Conservation (phyloP, 2,113 vertebrate species). For the Nothobranchius kuhntae region DNA sequence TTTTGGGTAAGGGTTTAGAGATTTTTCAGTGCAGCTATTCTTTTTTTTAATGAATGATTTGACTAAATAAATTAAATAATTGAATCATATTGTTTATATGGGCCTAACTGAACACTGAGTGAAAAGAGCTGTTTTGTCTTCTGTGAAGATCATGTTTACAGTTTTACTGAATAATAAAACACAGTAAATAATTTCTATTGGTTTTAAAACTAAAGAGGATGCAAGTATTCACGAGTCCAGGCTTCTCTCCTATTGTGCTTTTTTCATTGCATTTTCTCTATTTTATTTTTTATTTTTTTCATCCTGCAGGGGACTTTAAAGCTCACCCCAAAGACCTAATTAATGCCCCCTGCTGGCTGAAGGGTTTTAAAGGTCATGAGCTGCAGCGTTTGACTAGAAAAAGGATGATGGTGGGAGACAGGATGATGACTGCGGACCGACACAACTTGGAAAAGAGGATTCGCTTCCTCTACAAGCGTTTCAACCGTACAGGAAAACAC, state of each 20-base stretch:
- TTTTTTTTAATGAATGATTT: background rate
- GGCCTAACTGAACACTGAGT: no score
- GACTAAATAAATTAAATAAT: no score
- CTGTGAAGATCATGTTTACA: no score
- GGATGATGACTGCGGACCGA: constrained; percentile 87
- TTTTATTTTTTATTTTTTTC: background rate
- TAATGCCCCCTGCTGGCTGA: constrained; percentile 86
- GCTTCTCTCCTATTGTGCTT: background rate
- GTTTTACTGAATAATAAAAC: background rate
- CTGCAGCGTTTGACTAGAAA: constrained; percentile 88
- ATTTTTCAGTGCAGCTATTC: background rate
- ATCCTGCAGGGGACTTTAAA: constrained; percentile 86
- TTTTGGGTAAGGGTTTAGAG: constrained; percentile 82
- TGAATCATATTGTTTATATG: no score
- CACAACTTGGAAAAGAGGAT: constrained; percentile 90
- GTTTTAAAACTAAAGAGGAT: no score
- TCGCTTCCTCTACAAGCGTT: constrained; percentile 86
- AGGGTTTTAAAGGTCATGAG: constrained; percentile 89
- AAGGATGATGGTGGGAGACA: constrained; percentile 86
- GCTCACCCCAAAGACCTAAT: constrained; percentile 89
- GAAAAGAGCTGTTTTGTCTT: no score
- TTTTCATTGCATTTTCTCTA: background rate
- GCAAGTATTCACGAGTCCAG: no score
- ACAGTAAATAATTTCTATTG: background rate
- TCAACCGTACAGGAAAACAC: constrained; percentile 88